Base-by-base conservation (phyloP, 2,113 vertebrate genomes). In the Zootoca vivipara region DNA sequence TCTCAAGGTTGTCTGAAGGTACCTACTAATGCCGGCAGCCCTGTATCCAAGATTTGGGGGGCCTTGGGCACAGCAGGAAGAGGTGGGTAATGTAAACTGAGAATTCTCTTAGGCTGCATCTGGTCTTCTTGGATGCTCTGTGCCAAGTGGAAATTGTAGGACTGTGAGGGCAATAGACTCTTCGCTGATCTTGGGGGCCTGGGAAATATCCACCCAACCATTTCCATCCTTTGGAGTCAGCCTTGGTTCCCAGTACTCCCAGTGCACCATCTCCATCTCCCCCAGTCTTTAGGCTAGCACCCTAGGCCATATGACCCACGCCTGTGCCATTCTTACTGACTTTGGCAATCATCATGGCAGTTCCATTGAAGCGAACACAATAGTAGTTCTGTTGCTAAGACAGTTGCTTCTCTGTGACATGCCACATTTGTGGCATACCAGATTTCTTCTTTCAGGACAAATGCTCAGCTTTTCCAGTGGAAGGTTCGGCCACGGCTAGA, bases 31-130 rank as follows among this genome's bases (percentile, higher is more conserved):
- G 13, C 58, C 18, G 18, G 18, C 58, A 62, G 0, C 24, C 15
- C 30, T 79, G 65, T 86, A 78, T 84, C 28, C 30, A 62, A 42
- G 42, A 35, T 52, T 67, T 70, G 79, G 86, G 74, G 88, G 0
- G 67, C 83, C n/a, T 22, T 82, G 69, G 40, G 0, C 0, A 85
- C 52, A 62, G 33, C 67, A 30, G 38, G 24, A 77, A 77, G 74
- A 26, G 38, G 22, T 28, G 26, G 75, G 58, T n/a, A 5, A 22
- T 56, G 52, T 7, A 52, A 80, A 40, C 5, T 22, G 73, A 58
- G 52, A 33, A 18, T 58, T 58, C 42, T 78, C 77, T n/a, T 15
- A 58, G 46, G 13, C 30, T 20, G 46, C 5, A 56, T 16, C 30
- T 56, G 46, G 7, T 42, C 38, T 78, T 24, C 26, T 56, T 33